Conservation (phyloP, 2,797 vertebrate genomes). For the Sebastes iracundus region DNA sequence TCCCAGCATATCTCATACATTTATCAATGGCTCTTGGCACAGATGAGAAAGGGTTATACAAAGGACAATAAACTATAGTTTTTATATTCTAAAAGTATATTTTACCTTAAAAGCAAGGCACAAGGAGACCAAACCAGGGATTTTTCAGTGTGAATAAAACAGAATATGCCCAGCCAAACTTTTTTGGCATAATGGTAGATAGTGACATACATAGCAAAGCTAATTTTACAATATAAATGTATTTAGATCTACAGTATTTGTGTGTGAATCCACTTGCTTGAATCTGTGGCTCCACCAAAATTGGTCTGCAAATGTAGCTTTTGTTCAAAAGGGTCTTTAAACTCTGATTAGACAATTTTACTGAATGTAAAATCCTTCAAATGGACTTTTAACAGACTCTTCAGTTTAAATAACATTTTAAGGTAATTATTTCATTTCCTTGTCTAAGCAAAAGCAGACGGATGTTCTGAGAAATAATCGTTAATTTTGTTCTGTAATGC, state of each 20-base stretch:
- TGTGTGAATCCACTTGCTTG: not conserved
- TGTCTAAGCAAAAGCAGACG: not conserved
- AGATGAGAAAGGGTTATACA: not conserved
- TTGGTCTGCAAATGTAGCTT: not conserved
- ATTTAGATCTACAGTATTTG: not conserved
- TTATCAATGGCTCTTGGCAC: not conserved
- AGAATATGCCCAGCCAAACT: not conserved
- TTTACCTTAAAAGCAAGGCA: not conserved
- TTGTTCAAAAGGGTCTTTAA: not conserved
- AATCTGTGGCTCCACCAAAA: not conserved
- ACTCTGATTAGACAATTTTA: not conserved
- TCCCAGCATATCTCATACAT: no score
- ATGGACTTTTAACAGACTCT: slow-evolving; percentile 16
- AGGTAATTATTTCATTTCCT: not conserved
- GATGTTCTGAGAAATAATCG: not conserved
- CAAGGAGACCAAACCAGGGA: not conserved
- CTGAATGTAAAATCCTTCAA: slow-evolving; percentile 7
- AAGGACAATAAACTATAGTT: not conserved
- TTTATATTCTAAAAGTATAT: not conserved
- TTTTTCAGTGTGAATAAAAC: not conserved
- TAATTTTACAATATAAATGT: not conserved
- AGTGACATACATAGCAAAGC: not conserved
- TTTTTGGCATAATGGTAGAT: not conserved
- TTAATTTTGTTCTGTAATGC: not conserved
- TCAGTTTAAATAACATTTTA: not conserved